These are phyloP conservation scores for Seira musarum DNA, from an alignment of 2,888 invertebrate species.

Conservation along the genomic window DNA sequence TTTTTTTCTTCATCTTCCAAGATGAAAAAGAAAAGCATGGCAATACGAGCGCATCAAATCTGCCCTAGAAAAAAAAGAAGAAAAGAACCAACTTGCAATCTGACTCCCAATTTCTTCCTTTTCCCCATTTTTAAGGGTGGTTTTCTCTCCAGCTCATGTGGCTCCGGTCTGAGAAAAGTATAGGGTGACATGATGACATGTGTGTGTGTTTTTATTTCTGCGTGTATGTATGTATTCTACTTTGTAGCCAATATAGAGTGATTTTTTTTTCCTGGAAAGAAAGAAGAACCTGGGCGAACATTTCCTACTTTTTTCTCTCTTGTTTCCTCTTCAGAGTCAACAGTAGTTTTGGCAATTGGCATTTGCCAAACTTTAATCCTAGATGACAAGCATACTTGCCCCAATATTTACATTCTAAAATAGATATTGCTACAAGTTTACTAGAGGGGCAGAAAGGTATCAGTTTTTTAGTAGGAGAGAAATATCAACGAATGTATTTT, in stretches of 20 bases:
- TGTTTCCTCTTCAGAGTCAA: slow-evolving; percentile 24
- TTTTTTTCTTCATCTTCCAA: neutral
- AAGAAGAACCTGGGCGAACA: neutral
- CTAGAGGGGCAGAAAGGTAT: neutral
- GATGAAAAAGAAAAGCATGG: slow-evolving; percentile 11
- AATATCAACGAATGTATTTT: too few relatives aligned
- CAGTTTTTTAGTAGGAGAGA: neutral
- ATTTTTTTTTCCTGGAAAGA: neutral
- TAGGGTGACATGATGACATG: slow-evolving; percentile 50
- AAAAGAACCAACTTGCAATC: slow-evolving; percentile 35
- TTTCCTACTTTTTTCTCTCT: slow-evolving; percentile 16
- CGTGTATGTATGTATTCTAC: neutral
- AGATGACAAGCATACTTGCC: slow-evolving; percentile 31
- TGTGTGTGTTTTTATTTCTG: slow-evolving; percentile 18
- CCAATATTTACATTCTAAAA: slow-evolving; percentile 40
- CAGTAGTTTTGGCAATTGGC: slow-evolving; percentile 28
- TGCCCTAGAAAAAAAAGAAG: slow-evolving; percentile 7
- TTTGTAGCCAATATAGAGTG: neutral
- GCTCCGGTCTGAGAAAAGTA: slow-evolving; percentile 19
- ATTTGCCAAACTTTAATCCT: slow-evolving; percentile 55
- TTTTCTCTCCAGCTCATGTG: slow-evolving; percentile 5
- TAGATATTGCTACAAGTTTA: neutral
- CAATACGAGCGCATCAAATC: slow-evolving; percentile 1
- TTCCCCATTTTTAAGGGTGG: neutral
- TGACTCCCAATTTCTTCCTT: slow-evolving; percentile 39